Percentiles rank a stretch among this genome's conserved stretches.
These are phyloP conservation scores for Acronicta leporina DNA, from an alignment of 2,888 invertebrate species.

Conservation along the genomic window DNA sequence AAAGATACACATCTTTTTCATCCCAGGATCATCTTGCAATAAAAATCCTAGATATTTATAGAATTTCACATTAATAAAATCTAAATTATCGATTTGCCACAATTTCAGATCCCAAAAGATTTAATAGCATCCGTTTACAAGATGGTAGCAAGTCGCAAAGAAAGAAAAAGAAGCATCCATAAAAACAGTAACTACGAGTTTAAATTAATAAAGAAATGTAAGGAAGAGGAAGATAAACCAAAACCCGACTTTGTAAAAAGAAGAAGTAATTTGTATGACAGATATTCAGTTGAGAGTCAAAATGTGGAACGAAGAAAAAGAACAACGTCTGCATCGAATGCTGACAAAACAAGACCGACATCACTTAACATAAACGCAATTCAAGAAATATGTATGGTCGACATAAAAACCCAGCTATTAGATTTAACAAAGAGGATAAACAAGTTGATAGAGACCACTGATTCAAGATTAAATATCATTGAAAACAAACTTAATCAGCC, in stretches of 20 bases:
- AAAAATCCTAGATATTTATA: too few species aligned
- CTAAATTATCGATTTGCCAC: not conserved
- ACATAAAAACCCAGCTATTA: slow-evolving; percentile 80
- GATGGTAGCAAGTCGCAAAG: slow-evolving; percentile 92
- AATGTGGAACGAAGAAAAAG: slow-evolving; percentile 79
- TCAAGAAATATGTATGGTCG: slow-evolving; percentile 86
- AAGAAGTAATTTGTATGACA: slow-evolving; percentile 81
- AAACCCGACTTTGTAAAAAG: slow-evolving; percentile 77
- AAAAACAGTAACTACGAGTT: slow-evolving; percentile 85
- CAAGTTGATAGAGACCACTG: slow-evolving; percentile 76
- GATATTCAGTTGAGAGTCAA: slow-evolving; percentile 82
- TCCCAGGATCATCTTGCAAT: too few species aligned
- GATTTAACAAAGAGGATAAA: slow-evolving; percentile 81
- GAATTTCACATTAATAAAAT: too few species aligned
- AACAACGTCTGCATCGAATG: slow-evolving; percentile 70
- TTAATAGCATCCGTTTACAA: slow-evolving; percentile 93
- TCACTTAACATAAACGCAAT: slow-evolving; percentile 81
- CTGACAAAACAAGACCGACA: slow-evolving; percentile 72
- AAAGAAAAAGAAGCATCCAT: slow-evolving; percentile 87
- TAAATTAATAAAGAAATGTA: slow-evolving; percentile 68
- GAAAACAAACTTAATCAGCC: slow-evolving; percentile 75
- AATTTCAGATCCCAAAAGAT: slow-evolving; percentile 91
- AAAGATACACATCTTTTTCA: too few species aligned
- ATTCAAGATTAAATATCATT: slow-evolving; percentile 68
- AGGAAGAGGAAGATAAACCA: slow-evolving; percentile 70